Percentiles rank a stretch among this genome's conserved stretches.
Evolutionary conservation across 2,797 vertebrate species (phyloP).

Genomic region (Hypotaenidia okinawae): DNA sequence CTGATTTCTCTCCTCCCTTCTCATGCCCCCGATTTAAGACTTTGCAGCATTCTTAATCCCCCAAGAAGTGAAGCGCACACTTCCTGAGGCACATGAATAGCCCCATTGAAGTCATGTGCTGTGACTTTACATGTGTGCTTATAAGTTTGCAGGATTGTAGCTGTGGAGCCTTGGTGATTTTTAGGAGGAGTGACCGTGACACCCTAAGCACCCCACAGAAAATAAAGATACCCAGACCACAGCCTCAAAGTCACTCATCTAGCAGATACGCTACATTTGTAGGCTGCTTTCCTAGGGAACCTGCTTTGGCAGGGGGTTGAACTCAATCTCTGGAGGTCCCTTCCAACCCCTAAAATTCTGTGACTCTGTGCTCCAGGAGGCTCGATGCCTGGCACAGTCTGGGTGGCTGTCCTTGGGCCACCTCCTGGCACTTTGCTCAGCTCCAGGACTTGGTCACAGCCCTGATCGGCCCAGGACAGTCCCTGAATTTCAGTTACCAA

Average conservation of each 20-base stretch:
- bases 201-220: neutral
- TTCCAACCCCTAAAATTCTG: too few relatives aligned
- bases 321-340: too few relatives aligned
- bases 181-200: neutral
- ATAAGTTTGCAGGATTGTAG: neutral
- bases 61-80: rapidly evolving
- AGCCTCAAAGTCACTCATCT: neutral
- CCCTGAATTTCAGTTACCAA: neutral
- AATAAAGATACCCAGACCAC: rapidly evolving
- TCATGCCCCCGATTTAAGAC: neutral
- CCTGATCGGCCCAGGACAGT: neutral
- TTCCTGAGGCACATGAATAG: neutral
- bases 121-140: rapidly evolving
- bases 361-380: neutral
- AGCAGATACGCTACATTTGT: neutral
- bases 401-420: neutral
- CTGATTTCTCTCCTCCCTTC: neutral
- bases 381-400: rapidly evolving
- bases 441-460: neutral
- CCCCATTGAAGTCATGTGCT: neutral
- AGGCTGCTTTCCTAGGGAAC: neutral
- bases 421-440: neutral
- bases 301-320: too few relatives aligned
- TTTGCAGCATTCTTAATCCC: neutral
- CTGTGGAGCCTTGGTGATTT: neutral